A percentile compares a stretch with the other conserved stretches of the same genome.
Conservation (phyloP, 2,888 invertebrate genomes). For the Amiota mariae region DNA sequence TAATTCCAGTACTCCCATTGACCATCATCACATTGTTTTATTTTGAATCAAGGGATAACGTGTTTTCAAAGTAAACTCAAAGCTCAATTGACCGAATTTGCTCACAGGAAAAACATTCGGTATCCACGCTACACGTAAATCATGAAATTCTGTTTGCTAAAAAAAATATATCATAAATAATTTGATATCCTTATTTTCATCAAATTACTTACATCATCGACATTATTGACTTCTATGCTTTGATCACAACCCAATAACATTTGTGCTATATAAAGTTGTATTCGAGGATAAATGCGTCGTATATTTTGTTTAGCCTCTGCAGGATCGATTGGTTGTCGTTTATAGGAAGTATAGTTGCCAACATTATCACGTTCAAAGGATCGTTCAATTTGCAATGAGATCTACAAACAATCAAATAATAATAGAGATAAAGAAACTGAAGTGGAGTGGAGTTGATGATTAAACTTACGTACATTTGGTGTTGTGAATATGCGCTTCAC, state of each 20-base stretch:
- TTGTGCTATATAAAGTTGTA: constrained; percentile 58
- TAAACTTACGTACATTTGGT: constrained; percentile 56
- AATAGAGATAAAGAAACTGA: neutral
- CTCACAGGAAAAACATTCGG: constrained; percentile 81
- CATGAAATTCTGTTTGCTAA: constrained; percentile 75
- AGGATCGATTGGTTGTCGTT: constrained; percentile 35
- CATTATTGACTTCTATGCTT: neutral
- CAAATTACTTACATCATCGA: neutral
- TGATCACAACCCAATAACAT: constrained; percentile 56
- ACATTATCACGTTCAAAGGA: constrained; percentile 56
- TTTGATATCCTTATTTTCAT: constrained; percentile 5
- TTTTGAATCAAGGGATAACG: constrained; percentile 51
- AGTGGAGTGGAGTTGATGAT: no score
- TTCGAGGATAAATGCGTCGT: constrained; percentile 60
- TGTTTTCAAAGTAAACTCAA: constrained; percentile 83
- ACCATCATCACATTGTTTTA: neutral
- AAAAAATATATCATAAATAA: constrained; percentile 37
- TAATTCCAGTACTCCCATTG: no score
- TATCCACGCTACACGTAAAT: constrained; percentile 84
- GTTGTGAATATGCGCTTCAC: constrained; percentile 84
- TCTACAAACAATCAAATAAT: constrained; percentile 34
- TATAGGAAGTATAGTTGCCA: constrained; percentile 57
- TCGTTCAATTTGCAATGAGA: constrained; percentile 56
- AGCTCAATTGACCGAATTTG: constrained; percentile 81
- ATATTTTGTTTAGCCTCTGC: constrained; percentile 43